These are phyloP conservation scores for Pseudois nayaur DNA, from an alignment of 2,113 vertebrate species.

Conservation along the genomic window DNA sequence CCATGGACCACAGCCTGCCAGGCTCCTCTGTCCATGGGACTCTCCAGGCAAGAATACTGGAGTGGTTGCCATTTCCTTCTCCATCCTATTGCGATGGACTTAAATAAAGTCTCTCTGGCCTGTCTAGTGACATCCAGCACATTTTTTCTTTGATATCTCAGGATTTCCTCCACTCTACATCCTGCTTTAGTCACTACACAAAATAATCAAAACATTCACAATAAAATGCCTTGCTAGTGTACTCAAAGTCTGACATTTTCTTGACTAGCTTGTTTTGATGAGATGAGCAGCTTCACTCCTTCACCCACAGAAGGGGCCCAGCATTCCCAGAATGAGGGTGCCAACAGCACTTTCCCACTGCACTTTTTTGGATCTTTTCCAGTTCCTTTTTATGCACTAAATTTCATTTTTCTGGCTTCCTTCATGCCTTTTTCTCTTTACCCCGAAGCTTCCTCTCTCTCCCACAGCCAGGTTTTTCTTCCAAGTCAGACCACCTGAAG, in stretches of 20 bases:
- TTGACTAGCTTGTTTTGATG: rapidly evolving
- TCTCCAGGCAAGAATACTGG: neutral
- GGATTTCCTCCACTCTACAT: neutral
- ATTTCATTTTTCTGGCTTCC: neutral
- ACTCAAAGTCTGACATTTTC: neutral
- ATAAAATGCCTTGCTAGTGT: neutral
- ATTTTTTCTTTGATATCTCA: neutral
- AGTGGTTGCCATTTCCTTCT: neutral
- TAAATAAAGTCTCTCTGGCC: neutral
- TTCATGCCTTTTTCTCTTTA: neutral
- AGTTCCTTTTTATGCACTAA: neutral
- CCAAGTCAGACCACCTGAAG: constrained; percentile 35
- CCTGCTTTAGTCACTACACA: neutral
- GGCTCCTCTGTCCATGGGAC: neutral
- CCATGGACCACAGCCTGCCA: neutral
- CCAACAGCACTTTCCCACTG: neutral
- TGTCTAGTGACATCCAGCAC: neutral
- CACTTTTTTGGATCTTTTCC: neutral
- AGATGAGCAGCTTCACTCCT: neutral
- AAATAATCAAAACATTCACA: neutral
- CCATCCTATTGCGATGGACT: neutral
- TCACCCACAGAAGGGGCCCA: neutral
- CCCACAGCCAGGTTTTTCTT: neutral
- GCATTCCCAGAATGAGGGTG: neutral
- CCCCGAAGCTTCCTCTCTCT: neutral